Evolutionary conservation across 2,888 invertebrate genomes (phyloP).

Genomic region (Ennomos quercinarius): DNA sequence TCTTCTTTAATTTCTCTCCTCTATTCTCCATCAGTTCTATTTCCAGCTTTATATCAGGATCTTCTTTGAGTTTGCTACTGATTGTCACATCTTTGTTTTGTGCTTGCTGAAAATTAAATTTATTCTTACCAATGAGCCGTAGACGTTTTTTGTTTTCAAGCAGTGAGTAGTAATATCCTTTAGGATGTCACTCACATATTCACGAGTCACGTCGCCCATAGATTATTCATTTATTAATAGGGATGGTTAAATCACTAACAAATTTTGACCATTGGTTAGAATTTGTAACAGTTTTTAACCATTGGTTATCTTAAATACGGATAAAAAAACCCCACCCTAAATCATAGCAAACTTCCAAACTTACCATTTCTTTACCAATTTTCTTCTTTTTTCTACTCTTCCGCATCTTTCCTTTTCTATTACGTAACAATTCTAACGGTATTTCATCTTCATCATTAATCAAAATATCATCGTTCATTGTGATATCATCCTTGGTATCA

Average conservation of each 20-base stretch:
- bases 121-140: too few species aligned
- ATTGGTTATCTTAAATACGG: too few species aligned
- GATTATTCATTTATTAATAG: background rate
- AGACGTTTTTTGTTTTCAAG: too few species aligned
- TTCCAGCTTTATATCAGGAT: slow-evolving; percentile 32
- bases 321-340: too few species aligned
- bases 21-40: slow-evolving; percentile 10
- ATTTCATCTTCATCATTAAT: slow-evolving; percentile 51
- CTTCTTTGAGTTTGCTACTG: background rate
- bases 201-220: too few species aligned
- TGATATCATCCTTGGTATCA: slow-evolving; percentile 8
- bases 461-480: background rate
- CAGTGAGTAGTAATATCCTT: too few species aligned
- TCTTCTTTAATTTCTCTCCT: slow-evolving; percentile 23
- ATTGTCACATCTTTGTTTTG: too few species aligned
- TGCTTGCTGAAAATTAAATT: too few species aligned
- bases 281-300: too few species aligned
- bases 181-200: too few species aligned
- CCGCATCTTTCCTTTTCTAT: slow-evolving; percentile 18
- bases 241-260: too few species aligned
- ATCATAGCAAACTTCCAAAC: background rate
- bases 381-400: slow-evolving; percentile 35
- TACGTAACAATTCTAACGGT: slow-evolving; percentile 48
- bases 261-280: too few species aligned
- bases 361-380: slow-evolving; percentile 13